These are phyloP conservation scores for Sphaerophoria rueppellii DNA, from an alignment of 2,888 invertebrate species.

Conservation along the genomic window DNA sequence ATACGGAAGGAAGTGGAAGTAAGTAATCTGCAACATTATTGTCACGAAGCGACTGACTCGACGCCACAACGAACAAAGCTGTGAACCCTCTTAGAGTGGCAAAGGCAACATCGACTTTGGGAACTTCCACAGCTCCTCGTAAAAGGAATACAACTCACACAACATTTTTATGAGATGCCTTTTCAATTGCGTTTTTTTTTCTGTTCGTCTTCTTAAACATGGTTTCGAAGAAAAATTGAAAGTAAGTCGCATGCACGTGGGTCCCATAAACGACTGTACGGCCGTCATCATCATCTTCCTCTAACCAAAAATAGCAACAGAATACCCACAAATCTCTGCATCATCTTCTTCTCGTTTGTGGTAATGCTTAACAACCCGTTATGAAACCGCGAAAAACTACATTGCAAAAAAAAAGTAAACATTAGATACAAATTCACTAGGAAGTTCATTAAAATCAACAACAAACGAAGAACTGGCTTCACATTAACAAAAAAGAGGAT, in stretches of 20 bases:
- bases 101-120: not conserved
- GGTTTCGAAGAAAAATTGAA: constrained; percentile 44
- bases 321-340: not conserved
- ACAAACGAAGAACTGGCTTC: not conserved
- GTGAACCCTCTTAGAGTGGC: constrained; percentile 36
- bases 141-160: not conserved
- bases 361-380: constrained; percentile 3
- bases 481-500: constrained; percentile 22
- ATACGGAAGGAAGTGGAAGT: constrained; percentile 65
- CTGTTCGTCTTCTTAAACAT: not conserved
- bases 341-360: not conserved
- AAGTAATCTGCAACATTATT: constrained; percentile 48
- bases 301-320: not conserved
- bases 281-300: constrained; percentile 43
- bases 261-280: constrained; percentile 14
- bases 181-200: not conserved
- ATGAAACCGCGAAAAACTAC: constrained; percentile 16
- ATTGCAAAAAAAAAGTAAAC: constrained; percentile 9
- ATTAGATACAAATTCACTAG: constrained; percentile 53
- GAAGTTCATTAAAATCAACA: constrained; percentile 40
- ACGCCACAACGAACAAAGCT: constrained; percentile 11
- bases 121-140: constrained; percentile 6
- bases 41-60: constrained; percentile 4
- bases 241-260: constrained; percentile 59
- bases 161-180: not conserved